Conservation (phyloP, 2,888 invertebrate species). For the Alcis repandata region DNA sequence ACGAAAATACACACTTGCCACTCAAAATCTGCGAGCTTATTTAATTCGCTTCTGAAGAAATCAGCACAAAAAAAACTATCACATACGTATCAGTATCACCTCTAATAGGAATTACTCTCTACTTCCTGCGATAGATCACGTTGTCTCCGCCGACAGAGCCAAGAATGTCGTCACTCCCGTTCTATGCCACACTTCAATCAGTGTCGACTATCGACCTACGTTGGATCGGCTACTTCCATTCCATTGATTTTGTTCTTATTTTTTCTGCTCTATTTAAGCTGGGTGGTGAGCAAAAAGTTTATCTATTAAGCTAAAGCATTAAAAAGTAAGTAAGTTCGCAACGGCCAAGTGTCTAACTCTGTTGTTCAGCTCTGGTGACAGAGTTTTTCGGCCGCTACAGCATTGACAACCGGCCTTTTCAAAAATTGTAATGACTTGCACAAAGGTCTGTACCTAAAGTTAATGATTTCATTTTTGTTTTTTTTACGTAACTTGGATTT, state of each 20-base stretch:
- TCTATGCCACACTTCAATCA: constrained; percentile 52
- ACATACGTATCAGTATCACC: neutral
- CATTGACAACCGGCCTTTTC: neutral
- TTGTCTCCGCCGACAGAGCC: constrained; percentile 35
- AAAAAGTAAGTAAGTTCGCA: too few relatives aligned
- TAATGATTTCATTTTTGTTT: too few relatives aligned
- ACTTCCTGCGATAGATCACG: constrained; percentile 52
- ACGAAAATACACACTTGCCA: too few relatives aligned
- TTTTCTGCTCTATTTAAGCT: constrained; percentile 7
- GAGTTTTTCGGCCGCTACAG: too few relatives aligned
- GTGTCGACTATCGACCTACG: constrained; percentile 22
- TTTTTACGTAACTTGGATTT: too few relatives aligned
- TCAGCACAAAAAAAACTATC: neutral
- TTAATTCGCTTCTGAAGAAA: too few relatives aligned
- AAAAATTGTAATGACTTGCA: too few relatives aligned
- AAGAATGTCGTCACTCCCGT: constrained; percentile 58
- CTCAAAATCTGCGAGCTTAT: too few relatives aligned
- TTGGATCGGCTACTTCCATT: constrained; percentile 33
- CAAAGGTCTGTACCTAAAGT: too few relatives aligned
- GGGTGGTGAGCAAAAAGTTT: neutral
- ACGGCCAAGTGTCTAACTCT: too few relatives aligned
- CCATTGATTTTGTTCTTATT: constrained; percentile 31
- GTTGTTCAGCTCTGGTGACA: too few relatives aligned
- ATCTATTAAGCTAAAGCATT: too few relatives aligned
- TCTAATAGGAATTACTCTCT: constrained; percentile 37